Base-by-base conservation (phyloP, 2,888 invertebrate species). In the Eupelmus urozonus region DNA sequence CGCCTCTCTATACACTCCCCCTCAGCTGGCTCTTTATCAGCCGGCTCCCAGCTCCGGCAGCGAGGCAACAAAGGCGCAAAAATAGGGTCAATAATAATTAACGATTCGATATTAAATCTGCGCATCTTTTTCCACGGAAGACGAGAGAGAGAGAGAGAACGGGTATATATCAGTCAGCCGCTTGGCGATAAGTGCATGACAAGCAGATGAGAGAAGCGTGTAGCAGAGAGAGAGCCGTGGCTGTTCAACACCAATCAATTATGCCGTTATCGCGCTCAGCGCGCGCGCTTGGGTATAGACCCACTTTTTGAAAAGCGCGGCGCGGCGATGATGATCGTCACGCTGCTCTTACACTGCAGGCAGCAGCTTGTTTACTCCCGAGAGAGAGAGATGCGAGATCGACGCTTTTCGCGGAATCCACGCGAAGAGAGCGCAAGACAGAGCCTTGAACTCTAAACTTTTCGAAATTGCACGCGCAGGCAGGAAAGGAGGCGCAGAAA, bases 21-120 rank as follows among this genome's bases (percentile, higher is more conserved):
- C 55, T 72, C 62, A 72, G 72, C 40, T 55, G 34, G 53, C 13
- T 23, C 40, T 62, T 7, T 23, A 62, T 40, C 27, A 45, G 60
- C 49, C 40, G 5, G 60, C 45, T 18, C 23, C 4, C 34, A 57
- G 7, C 20, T 13, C n/a, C 11, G 11, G 9, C n/a, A 40, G 20
- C 11, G 18, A 4, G 51, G n/a, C 62, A 76, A 76, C 76, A 76
- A 76, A 76, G 71, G 40, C 13, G 59, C n/a, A 78, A 78, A 73
- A 78, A 78, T 59, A 65, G 63, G 74, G 73, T 78, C 78, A 74
- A 78, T 74, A 78, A 78, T 78, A 74, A 78, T 74, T 69, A 78
- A 69, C 57, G 53, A 78, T 53, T 62, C 62, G 77, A 78, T n/a
- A n/a, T 78, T 45, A 25, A 34, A 53, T 23, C 25, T n/a, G 5